Conservation (phyloP, 2,888 invertebrate genomes). For the Alsophila aescularia region DNA sequence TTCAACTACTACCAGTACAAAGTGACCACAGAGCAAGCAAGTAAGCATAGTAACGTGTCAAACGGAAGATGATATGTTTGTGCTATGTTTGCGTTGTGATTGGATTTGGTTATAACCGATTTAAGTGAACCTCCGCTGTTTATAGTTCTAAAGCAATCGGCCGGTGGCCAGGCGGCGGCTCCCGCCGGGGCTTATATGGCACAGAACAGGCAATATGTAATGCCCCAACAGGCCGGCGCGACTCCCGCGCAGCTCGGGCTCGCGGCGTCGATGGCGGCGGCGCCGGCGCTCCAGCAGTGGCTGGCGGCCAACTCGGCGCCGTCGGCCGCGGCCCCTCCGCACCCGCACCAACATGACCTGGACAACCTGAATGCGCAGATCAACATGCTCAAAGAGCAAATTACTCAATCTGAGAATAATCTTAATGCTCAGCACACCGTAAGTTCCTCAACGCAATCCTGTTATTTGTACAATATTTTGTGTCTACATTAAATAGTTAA, state of each 20-base stretch:
- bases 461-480: not conserved
- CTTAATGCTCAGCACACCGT: conserved; percentile 97
- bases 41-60: conserved; percentile 86
- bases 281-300: conserved; percentile 77
- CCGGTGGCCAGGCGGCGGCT: conserved; percentile 82
- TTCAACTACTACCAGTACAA: conserved; percentile 98
- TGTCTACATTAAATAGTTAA: not conserved
- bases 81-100: conserved; percentile 63
- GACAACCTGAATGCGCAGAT: conserved; percentile 90
- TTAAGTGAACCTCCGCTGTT: conserved; percentile 82
- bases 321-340: conserved; percentile 39
- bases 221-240: conserved; percentile 83
- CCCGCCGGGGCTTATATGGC: conserved; percentile 83
- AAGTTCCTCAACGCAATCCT: conserved; percentile 46
- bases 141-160: conserved; percentile 91
- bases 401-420: conserved; percentile 98
- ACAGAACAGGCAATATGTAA: conserved; percentile 85
- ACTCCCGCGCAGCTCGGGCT: conserved; percentile 84
- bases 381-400: conserved; percentile 94
- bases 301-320: conserved; percentile 74
- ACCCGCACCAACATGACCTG: conserved; percentile 63
- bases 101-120: conserved; percentile 69
- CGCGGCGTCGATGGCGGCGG: conserved; percentile 80
- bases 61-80: conserved; percentile 64
- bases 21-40: conserved; percentile 97